These are phyloP conservation scores for Plebejus argus DNA, from an alignment of 2,888 invertebrate genomes.

Conservation along the genomic window DNA sequence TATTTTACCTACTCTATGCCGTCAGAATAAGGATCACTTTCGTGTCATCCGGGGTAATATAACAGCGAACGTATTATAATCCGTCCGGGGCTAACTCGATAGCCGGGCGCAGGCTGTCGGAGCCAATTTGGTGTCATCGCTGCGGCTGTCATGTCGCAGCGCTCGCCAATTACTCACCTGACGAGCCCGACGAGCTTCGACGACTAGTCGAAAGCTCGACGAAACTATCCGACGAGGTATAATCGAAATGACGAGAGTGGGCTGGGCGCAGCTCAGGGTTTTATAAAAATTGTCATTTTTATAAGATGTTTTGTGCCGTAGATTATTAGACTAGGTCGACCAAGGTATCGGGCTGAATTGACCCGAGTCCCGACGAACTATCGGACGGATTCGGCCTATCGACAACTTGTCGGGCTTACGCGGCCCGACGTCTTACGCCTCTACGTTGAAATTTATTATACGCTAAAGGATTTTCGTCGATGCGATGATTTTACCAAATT, in stretches of 20 bases:
- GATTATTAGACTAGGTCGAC: background rate
- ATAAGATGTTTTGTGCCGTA: no score
- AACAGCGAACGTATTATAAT: background rate
- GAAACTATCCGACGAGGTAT: background rate
- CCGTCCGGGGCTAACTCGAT: constrained; percentile 19
- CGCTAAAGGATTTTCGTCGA: background rate
- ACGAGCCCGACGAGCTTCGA: constrained; percentile 5
- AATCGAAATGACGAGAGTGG: background rate
- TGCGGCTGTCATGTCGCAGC: constrained; percentile 42
- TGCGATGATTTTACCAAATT: background rate
- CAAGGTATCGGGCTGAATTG: background rate
- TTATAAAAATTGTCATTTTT: background rate
- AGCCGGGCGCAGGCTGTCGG: constrained; percentile 37
- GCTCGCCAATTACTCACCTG: constrained; percentile 44
- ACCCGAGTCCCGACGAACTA: background rate
- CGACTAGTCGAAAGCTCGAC: background rate
- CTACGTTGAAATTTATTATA: background rate
- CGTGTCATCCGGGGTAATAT: background rate
- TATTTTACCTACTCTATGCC: background rate
- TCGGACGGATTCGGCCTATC: background rate
- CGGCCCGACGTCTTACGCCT: background rate
- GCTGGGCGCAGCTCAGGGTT: no score
- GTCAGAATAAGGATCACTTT: background rate
- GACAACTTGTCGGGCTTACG: background rate
- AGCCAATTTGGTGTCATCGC: constrained; percentile 40